Evolutionary conservation across 2,888 invertebrate genomes (phyloP).

Genomic region (Drosophila cognata): DNA sequence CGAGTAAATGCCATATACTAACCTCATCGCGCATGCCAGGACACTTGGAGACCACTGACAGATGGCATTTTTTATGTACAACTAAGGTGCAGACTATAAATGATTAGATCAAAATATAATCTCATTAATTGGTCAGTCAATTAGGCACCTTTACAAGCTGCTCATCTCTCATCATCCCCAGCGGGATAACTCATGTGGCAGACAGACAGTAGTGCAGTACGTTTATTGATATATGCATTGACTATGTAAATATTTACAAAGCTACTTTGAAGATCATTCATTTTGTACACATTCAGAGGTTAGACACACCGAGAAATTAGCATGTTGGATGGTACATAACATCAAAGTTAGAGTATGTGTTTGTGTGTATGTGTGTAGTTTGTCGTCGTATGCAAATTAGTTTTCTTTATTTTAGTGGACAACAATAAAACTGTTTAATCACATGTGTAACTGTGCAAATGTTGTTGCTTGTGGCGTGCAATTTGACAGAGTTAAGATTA

Average conservation of each 20-base stretch:
- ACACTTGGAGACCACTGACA: slow-evolving; percentile 98
- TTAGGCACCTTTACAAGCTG: slow-evolving; percentile 15
- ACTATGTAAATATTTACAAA: slow-evolving; percentile 47
- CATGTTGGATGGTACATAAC: slow-evolving; percentile 31
- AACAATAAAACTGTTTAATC: slow-evolving; percentile 32
- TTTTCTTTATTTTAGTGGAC: slow-evolving; percentile 18
- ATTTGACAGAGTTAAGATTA: slow-evolving; percentile 23
- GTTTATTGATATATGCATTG: slow-evolving; percentile 18
- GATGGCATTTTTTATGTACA: slow-evolving; percentile 99
- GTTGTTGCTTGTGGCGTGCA: slow-evolving; percentile 43
- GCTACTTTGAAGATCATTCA: slow-evolving; percentile 36
- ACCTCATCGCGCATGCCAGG: slow-evolving; percentile 98
- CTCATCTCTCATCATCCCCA: slow-evolving; percentile 16
- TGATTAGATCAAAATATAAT: slow-evolving; percentile 53
- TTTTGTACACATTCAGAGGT: slow-evolving; percentile 51
- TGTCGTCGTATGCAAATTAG: slow-evolving; percentile 39
- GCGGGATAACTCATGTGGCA: slow-evolving; percentile 4
- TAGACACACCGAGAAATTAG: slow-evolving; percentile 52
- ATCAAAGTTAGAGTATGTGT: slow-evolving; percentile 20
- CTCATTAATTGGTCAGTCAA: slow-evolving; percentile 39
- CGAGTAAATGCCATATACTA: slow-evolving; percentile 26
- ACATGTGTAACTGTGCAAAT: slow-evolving; percentile 38
- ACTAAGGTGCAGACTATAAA: slow-evolving; percentile 98
- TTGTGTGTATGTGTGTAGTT: slow-evolving; percentile 16
- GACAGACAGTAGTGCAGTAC: slow-evolving; percentile 44